phyloP scores from a whole-genome alignment of 1,140 invertebrate genomes.

The Pogonus chalceus region DNA sequence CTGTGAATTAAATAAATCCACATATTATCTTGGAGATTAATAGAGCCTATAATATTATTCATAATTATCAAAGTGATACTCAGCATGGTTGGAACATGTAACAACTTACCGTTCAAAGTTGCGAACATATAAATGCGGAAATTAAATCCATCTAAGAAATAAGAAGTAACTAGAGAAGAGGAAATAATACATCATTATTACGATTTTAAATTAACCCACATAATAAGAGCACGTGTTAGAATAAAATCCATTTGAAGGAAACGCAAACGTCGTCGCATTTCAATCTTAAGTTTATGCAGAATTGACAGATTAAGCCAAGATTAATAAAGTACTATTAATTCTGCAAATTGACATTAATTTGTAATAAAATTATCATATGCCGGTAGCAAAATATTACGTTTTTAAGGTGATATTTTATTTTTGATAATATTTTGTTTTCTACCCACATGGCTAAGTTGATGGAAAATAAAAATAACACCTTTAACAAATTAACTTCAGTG shows the following conservation, averaged over 20 bases:
- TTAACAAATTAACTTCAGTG: too few species aligned
- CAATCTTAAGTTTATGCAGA: neutral
- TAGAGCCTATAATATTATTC: too few species aligned
- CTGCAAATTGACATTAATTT: neutral
- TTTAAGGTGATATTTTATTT: too few species aligned
- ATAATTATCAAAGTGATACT: neutral
- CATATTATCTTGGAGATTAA: too few species aligned
- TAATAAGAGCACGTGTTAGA: neutral
- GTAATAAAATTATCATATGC: neutral
- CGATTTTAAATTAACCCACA: neutral
- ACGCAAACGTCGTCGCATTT: neutral
- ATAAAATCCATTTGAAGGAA: neutral
- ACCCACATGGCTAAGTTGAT: too few species aligned
- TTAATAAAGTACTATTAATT: neutral
- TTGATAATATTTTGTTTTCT: too few species aligned
- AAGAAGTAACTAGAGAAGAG: neutral
- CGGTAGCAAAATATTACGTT: neutral
- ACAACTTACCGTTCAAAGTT: too few species aligned
- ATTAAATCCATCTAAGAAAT: neutral
- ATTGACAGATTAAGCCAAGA: neutral
- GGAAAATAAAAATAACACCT: too few species aligned
- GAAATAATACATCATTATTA: constrained; percentile 5
- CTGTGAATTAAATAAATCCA: too few species aligned
- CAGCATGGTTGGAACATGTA: neutral
- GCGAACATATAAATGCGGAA: neutral